Evolutionary conservation across 1,140 invertebrate genomes (phyloP).

Genomic region (Amyelois transitella): DNA sequence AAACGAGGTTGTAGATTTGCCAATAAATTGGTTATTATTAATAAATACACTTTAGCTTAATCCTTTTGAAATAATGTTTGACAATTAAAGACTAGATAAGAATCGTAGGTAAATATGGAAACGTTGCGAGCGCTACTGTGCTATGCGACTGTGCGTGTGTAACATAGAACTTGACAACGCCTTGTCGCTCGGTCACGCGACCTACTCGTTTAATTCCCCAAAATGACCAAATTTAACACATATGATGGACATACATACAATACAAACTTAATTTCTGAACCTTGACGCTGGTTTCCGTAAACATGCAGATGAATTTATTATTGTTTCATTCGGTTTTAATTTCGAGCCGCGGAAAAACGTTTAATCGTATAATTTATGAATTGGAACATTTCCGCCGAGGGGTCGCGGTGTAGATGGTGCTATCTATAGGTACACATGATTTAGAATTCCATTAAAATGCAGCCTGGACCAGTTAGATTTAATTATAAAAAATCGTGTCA

Average conservation of each 20-base stretch:
- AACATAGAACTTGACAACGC: slow-evolving; percentile 28
- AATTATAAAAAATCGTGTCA: no score
- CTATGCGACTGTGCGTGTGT: slow-evolving; percentile 21
- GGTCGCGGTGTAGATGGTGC: neutral
- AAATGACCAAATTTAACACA: slow-evolving; percentile 25
- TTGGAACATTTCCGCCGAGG: neutral
- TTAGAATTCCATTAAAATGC: neutral
- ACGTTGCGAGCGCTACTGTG: slow-evolving; percentile 6
- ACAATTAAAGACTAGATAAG: no score
- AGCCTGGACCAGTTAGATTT: neutral
- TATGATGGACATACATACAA: neutral
- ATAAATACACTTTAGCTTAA: no score
- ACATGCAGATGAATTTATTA: slow-evolving; percentile 12
- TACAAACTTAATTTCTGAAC: slow-evolving; percentile 13
- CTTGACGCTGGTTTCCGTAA: slow-evolving; percentile 17
- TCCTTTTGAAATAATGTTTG: no score
- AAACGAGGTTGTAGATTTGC: no score
- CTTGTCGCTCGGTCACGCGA: slow-evolving; percentile 38
- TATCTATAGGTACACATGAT: no score
- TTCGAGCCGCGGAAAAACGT: slow-evolving; percentile 1
- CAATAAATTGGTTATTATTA: no score
- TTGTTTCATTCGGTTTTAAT: slow-evolving; percentile 8
- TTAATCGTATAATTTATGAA: slow-evolving; percentile 11
- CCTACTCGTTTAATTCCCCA: slow-evolving; percentile 36
- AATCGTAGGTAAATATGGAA: no score